These are phyloP conservation scores for Acanthis flammea DNA, from an alignment of 2,797 vertebrate genomes.

Conservation along the genomic window DNA sequence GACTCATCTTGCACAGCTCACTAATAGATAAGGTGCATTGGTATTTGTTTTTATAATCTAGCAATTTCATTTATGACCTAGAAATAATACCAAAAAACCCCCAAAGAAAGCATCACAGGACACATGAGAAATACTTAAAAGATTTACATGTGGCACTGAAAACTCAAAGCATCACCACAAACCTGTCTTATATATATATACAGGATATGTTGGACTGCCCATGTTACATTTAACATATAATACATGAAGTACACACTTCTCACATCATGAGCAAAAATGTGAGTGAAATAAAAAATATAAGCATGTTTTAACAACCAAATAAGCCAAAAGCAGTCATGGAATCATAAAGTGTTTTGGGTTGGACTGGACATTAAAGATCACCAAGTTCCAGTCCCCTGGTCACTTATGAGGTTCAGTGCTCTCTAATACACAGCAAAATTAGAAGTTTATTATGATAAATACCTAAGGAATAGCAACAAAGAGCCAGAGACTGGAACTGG, in stretches of 20 bases:
- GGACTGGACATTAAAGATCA: not conserved
- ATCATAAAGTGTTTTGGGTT: not conserved
- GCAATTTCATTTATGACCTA: not conserved
- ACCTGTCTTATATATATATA: rapidly evolving
- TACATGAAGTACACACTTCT: not conserved
- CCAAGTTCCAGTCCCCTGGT: not conserved
- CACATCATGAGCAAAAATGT: not conserved
- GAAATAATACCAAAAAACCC: not conserved
- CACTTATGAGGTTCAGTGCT: not conserved
- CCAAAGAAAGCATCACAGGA: not conserved
- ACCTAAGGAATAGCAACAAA: not conserved
- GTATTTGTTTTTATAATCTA: not conserved
- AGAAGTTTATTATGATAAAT: not conserved
- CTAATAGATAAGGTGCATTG: not conserved
- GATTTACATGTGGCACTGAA: not conserved
- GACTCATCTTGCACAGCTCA: not conserved
- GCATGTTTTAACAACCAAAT: not conserved
- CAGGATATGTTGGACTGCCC: not conserved
- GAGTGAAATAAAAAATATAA: not conserved
- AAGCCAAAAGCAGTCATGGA: not conserved
- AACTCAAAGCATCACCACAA: not conserved
- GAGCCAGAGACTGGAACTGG: not conserved
- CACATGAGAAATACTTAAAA: not conserved
- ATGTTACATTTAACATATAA: not conserved
- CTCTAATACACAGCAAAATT: not conserved